Base-by-base conservation (phyloP, 2,888 invertebrate genomes). In the Drosophila peninsularis region DNA sequence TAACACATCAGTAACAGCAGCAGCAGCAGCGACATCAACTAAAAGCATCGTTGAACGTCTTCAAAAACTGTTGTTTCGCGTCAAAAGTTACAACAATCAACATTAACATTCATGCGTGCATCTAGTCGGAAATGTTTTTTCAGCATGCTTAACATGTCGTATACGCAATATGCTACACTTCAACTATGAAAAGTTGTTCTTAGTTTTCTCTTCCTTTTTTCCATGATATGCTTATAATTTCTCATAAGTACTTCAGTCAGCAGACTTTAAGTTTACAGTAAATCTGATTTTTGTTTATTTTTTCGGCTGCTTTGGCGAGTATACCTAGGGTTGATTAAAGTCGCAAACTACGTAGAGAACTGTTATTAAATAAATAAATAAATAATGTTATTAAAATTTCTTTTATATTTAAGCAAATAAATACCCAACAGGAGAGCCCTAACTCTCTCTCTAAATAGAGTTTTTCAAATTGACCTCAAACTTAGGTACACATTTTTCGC, bases 81-180 rank as follows among this genome's bases (percentile, higher is more conserved):
- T 81, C 80, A 62, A 80, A 83, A 87, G 75, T 87, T 84, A 71
- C 69, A 65, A 72, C 78, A 80, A 79, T 81, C 71, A 75, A 55
- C 81, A 88, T 84, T 79, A 82, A 84, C 77, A 87, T 87, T 80
- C 80, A 78, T 74, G 88, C 78, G 71, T 78, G 82, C 78, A 75
- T 65, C 68, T 73, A 73, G 65, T 66, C 78, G 78, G 73, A 85
- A 85, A 88, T 80, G 81, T 75, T 81, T 72, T 82, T 81, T 45
- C 69, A 75, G 71, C 70, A 57, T 75, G 78, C 56, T 50, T 74
- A 49, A 60, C 79, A 72, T 68, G 72, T 54, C 79, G 82, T 79
- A 87, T 85, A 75, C 74, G 67, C 62, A 71, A 85, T 76, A 62
- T 70, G 67, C 52, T n/a, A 58, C 37, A 45, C 60, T 70, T 37